Evolutionary conservation across 2,113 vertebrate genomes (phyloP).

Genomic region (Meriones unguiculatus): DNA sequence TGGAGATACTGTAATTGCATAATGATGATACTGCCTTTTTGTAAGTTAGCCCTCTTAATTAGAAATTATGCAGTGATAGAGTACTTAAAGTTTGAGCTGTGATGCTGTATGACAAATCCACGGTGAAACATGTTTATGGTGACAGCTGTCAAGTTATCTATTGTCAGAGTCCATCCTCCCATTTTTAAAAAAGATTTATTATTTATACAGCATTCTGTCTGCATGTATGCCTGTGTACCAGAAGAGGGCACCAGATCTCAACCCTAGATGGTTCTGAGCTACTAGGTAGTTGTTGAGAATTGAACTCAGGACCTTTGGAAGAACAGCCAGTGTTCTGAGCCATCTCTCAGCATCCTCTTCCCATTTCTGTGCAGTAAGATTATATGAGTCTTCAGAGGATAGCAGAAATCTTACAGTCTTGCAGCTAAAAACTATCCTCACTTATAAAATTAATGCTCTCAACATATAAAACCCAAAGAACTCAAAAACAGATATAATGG

Average conservation of each 20-base stretch:
- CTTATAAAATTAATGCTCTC: constrained; percentile 18
- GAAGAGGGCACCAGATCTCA: too few relatives aligned
- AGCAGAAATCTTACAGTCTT: neutral
- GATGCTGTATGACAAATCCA: neutral
- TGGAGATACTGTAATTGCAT: neutral
- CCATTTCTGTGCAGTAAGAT: neutral
- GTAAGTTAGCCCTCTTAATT: neutral
- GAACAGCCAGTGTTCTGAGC: too few relatives aligned
- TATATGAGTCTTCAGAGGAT: neutral
- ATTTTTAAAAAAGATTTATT: neutral
- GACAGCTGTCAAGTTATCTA: neutral
- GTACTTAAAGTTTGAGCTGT: neutral
- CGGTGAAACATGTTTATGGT: neutral
- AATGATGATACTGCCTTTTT: neutral
- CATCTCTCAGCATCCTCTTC: too few relatives aligned
- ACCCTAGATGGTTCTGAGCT: too few relatives aligned
- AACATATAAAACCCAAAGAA: neutral
- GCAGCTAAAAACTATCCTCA: neutral
- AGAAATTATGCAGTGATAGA: neutral
- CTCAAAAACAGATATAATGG: neutral
- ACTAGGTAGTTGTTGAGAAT: too few relatives aligned
- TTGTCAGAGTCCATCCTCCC: neutral
- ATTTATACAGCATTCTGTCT: too few relatives aligned
- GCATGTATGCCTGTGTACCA: too few relatives aligned
- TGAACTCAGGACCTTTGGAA: too few relatives aligned